Conservation (phyloP, 2,113 vertebrate genomes). For the Sinocyclocheilus grahami region DNA sequence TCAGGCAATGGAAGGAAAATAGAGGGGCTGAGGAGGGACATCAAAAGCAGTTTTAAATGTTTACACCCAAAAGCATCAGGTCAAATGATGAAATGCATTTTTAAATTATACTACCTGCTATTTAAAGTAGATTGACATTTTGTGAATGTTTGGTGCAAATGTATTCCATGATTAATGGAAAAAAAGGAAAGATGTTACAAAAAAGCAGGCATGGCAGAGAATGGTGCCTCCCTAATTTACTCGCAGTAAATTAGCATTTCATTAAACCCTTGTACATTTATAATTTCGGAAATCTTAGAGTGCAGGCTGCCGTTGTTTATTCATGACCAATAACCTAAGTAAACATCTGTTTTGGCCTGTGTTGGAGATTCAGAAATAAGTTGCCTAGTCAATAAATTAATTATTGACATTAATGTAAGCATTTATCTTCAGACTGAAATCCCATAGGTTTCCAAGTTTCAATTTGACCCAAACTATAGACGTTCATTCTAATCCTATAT, state of each 20-base stretch:
- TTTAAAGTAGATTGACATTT: not conserved
- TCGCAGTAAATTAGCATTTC: not conserved
- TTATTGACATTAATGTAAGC: not conserved
- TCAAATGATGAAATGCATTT: slow-evolving; percentile 11
- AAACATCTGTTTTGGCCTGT: not conserved
- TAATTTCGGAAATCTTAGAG: not conserved
- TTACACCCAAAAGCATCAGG: slow-evolving; percentile 15
- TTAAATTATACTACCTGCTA: not conserved
- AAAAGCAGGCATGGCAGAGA: not conserved
- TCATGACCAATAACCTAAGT: not conserved
- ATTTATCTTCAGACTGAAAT: too few relatives aligned
- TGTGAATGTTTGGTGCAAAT: not conserved
- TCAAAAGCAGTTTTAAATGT: slow-evolving; percentile 4
- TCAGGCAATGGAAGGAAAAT: not conserved
- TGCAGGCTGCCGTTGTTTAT: not conserved
- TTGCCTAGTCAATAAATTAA: not conserved
- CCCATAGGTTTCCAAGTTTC: not conserved
- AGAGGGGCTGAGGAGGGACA: not conserved
- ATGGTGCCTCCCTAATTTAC: not conserved
- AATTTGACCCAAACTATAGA: not conserved
- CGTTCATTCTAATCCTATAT: not conserved
- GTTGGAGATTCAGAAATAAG: not conserved
- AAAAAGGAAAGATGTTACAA: not conserved
- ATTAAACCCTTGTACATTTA: not conserved
- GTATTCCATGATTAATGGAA: not conserved